These are phyloP conservation scores for Camelus bactrianus DNA, from an alignment of 2,113 vertebrate species.

Conservation along the genomic window DNA sequence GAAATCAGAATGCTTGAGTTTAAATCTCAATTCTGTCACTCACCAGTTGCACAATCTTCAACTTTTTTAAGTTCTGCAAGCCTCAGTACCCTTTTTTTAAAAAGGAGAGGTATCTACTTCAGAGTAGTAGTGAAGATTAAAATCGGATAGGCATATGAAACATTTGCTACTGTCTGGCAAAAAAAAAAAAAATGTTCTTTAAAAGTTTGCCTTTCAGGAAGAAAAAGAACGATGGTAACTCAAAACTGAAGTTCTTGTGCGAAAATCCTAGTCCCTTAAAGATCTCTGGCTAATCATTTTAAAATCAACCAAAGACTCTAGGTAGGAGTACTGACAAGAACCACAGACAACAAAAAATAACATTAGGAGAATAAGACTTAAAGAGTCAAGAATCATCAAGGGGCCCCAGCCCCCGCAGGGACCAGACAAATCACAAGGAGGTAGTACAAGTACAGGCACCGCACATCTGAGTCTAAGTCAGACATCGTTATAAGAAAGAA, in stretches of 20 bases:
- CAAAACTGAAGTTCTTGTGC: background rate
- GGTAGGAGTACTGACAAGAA: background rate
- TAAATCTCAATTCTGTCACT: background rate
- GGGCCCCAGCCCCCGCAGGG: background rate
- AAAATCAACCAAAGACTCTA: conserved; percentile 14
- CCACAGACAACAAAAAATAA: background rate
- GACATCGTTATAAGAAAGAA: background rate
- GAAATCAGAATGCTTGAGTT: background rate
- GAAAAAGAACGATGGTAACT: background rate
- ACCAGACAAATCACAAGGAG: background rate
- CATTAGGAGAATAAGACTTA: background rate
- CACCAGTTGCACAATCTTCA: background rate
- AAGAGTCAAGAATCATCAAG: background rate
- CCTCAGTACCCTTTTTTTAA: background rate
- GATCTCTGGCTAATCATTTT: background rate
- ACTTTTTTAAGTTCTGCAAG: background rate
- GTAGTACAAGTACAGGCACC: background rate
- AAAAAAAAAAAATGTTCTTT: background rate
- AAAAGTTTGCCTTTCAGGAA: background rate
- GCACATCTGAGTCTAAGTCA: background rate
- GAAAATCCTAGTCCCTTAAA: background rate
- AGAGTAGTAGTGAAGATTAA: background rate
- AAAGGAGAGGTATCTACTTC: background rate
- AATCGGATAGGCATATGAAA: background rate
- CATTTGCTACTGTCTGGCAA: background rate